Base-by-base conservation (phyloP, 2,113 vertebrate species). In the Lycocorax pyrrhopterus region DNA sequence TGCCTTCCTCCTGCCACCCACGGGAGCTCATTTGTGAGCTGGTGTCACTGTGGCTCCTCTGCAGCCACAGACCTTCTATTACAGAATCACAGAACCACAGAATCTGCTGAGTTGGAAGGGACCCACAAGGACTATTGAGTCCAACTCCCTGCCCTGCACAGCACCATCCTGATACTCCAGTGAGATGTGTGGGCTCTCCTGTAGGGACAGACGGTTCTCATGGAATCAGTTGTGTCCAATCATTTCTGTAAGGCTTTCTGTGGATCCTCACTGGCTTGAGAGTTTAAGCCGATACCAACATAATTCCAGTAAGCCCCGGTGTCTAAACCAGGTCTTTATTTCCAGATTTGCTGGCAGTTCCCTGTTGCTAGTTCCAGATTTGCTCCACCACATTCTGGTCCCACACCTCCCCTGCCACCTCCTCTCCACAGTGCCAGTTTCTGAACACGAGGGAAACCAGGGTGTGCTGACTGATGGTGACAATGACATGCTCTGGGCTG, bases 201-300 rank as follows among this genome's bases (percentile, higher is more conserved):
- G 35, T 5, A 52, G 80, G 37, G 52, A 52, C 55, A 68, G 33
- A 9, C 0, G 1, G 15, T 20, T 93, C 33, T 73, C 11, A 7
- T 26, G 33, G 63, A 43, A 58, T 59, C 37, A 67, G 33, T 7
- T n/a, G 30, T n/a, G 44, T 32, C 39, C 27, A 46, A 0, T n/a
- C 7, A 27, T 60, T 71, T 83, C 39, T 32, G 25, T 37, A 46
- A 82, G 41, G 16, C 27, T 82, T 79, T 64, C n/a, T 85, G 29
- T 47, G 53, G 29, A 46, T 30, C 32, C 1, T 2, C 39, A 5
- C 12, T 53, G 46, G 14, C 58, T 87, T 1, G 0, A 16, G 15
- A 0, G 1, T 44, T 55, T 7, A 22, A 68, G 60, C 53, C 13
- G 19, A 56, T 33, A 23, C 3, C 0, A 0, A 79, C 10, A 18